Conservation (phyloP, 2,113 vertebrate genomes). For the Dicrurus megarhynchus region DNA sequence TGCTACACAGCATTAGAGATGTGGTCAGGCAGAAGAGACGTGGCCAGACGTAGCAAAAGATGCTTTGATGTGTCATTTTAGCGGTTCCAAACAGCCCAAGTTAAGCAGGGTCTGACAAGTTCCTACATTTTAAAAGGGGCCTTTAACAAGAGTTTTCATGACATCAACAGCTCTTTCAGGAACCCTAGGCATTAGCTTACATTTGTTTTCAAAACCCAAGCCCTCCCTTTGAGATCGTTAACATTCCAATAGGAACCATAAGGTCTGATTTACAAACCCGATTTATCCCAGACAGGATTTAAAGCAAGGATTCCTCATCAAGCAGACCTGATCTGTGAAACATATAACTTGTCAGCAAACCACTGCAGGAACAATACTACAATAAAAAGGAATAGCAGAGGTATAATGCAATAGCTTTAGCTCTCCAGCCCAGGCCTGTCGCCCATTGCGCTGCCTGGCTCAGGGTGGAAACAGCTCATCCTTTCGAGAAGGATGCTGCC, state of each 20-base stretch:
- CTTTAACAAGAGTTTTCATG: background rate
- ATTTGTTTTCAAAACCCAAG: slow-evolving; percentile 24
- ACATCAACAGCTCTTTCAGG: slow-evolving; percentile 17
- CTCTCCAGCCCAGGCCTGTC: background rate
- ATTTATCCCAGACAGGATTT: background rate
- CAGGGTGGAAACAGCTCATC: background rate
- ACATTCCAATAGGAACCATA: background rate
- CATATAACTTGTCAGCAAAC: background rate
- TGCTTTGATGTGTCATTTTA: background rate
- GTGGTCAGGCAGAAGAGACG: background rate
- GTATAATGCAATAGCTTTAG: background rate
- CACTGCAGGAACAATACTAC: background rate
- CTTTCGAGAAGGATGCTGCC: background rate
- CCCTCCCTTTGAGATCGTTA: slow-evolving; percentile 20
- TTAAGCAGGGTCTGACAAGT: background rate
- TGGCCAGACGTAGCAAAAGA: background rate
- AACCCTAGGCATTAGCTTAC: background rate
- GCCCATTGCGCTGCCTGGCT: accelerated
- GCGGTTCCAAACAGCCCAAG: background rate
- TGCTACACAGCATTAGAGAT: background rate
- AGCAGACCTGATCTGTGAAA: slow-evolving; percentile 9
- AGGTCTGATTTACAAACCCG: background rate
- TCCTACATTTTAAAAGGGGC: background rate
- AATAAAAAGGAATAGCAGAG: background rate
- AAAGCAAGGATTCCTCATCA: slow-evolving; percentile 31